Evolutionary conservation across 2,797 vertebrate species (phyloP), one percentile per base, ranked within the genome.

Genomic region (Rallus crepitans): DNA sequence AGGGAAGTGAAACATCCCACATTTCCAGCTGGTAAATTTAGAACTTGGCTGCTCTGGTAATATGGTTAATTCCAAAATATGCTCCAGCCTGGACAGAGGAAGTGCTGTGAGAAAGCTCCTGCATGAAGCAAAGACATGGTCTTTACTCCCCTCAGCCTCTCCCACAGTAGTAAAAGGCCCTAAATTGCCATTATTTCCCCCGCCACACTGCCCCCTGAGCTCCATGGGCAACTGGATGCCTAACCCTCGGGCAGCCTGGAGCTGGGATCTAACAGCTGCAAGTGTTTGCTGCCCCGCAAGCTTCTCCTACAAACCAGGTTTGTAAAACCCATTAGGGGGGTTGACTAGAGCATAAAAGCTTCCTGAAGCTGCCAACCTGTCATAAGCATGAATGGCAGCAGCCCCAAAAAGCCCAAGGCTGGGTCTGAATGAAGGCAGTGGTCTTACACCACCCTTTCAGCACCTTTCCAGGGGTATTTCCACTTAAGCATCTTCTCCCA

Each of bases 201-300:
- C 25, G 13, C 50, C 15, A 25, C 25, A 25, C 50, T 57, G 57
- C 30, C 69, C 61, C 1, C 10, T 5, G 0, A 0, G 2, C 48
- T 30, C 50, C 5, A 11, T 5, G 10, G 31, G 42, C 0, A 0
- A 28, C 23, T 12, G 24, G 1, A 1, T 1, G 5, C 53, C 12
- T 52, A 17, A 0, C 4, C 0, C 33, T 31, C 40, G 3, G 11
- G 18, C 25, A 24, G 1, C 42, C 28, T 5, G 25, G 11, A 28
- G 4, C 9, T 0, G 0, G 33, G 12, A 70, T 11, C 53, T 47
- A 56, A 59, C 35, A 39, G 15, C 42, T 47, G 15, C 3, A 21
- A 16, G 7, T 35, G 1, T 5, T 13, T 53, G 47, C 55, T 69
- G 31, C 33, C 47, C 47, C 27, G 8, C 21, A 0, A 0, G 30